Base-by-base conservation (phyloP, 2,888 invertebrate species). In the Perizoma affinitatum region DNA sequence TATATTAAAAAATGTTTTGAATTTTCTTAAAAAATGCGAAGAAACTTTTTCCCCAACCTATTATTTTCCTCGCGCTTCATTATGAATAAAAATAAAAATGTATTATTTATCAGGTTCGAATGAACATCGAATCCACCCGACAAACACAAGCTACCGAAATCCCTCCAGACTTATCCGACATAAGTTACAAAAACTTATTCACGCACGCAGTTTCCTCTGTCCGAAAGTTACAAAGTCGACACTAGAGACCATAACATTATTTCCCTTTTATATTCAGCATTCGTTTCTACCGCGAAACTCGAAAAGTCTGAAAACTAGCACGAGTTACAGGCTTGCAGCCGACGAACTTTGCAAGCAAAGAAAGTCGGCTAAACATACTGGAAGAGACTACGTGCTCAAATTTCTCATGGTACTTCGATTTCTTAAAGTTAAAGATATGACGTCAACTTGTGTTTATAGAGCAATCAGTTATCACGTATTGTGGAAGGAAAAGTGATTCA, bases 201-300 rank as follows among this genome's bases (percentile, higher is more conserved):
- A 63, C 53, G 53, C 60, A 62, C 53, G 44, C 46, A 58, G 46
- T 62, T 58, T 47, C 41, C 54, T 59, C 61, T 46, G 56, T 57
- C 58, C 51, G 38, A 50, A 62, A 66, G 66, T 65, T 56, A 46
- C 58, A 68, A 71, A 72, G 73, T 77, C 71, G 71, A 70, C 70
- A 66, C 68, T 68, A 60, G 61, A 59, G 63, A 73, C 78, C 78
- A 79, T 78, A 82, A 79, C 74, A 76, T 79, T 80, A 80, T 78
- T 78, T 75, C 76, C 77, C 77, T 73, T 77, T 75, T 74, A 74
- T 77, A 77, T 79, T 75, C 70, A 68, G 72, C 66, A 75, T 76
- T 74, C 74, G 72, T 70, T 61, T 55, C 70, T 63, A 50, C 42
- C 54, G 65, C 62, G 58, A 68, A 67, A 74, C 71, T 77, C 71